These are phyloP conservation scores for Coracopsis vasa DNA, from an alignment of 2,113 vertebrate species.

Conservation along the genomic window DNA sequence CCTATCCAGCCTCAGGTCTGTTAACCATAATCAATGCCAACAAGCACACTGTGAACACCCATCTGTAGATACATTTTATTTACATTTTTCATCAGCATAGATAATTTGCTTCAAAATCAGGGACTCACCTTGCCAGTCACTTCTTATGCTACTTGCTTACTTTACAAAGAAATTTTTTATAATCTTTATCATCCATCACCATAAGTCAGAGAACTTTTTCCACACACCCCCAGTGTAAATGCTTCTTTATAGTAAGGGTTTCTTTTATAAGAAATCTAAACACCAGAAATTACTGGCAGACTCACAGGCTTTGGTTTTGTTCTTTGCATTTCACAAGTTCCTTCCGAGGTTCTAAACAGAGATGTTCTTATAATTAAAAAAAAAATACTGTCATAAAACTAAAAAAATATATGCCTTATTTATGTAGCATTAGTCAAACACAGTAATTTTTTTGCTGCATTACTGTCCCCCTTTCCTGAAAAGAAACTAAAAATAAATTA, in stretches of 20 bases:
- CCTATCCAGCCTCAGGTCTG: neutral
- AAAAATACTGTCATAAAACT: neutral
- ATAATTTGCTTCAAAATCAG: neutral
- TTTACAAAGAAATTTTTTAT: neutral
- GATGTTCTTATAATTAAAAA: neutral
- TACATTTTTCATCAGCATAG: neutral
- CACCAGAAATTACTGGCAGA: neutral
- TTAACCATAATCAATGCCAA: neutral
- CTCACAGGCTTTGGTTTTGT: neutral
- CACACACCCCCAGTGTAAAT: neutral
- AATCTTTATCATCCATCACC: neutral
- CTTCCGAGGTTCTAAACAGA: neutral
- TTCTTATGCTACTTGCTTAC: neutral
- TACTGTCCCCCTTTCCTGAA: neutral
- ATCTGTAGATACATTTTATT: neutral
- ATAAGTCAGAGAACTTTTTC: neutral
- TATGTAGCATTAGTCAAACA: neutral
- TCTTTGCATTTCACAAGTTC: neutral
- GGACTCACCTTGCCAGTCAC: neutral
- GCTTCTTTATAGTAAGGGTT: neutral
- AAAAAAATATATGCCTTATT: neutral
- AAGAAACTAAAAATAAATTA: neutral
- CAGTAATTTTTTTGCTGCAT: neutral
- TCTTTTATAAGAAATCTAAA: neutral
- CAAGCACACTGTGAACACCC: neutral